Evolutionary conservation across 2,888 invertebrate species (phyloP), one percentile per base, ranked within the genome.

Genomic region (Ecdyonurus torrentis): DNA sequence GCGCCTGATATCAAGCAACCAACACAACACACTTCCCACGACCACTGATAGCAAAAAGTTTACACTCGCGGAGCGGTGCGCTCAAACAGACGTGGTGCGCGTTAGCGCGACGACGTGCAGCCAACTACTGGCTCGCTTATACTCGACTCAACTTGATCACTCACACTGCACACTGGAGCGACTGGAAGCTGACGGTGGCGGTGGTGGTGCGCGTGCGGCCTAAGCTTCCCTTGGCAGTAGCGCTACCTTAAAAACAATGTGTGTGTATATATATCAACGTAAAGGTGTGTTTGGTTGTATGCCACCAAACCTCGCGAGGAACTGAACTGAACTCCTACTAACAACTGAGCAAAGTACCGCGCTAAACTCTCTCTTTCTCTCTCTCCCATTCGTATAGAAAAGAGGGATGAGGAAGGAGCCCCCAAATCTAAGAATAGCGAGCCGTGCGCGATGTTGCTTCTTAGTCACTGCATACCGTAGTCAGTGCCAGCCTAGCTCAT

Each of bases 371-470:
- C 59, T 18, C 22, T n/a, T 22, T 19, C 25, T 19, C 58, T 25
- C 23, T 37, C 23, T 59, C 59, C 25, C 15, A 22, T n/a, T 50
- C n/a, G n/a, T n/a, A n/a, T n/a, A n/a, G n/a, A 53, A 61, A 19
- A 19, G 22, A 52, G 61, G 19, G 61, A 61, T 24, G 50, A 24
- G 24, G 50, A 23, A 52, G 50, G n/a, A 2, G 19, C 37, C 50
- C 62, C 60, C 37, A 37, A 5, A 37, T 5, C 37, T 37, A 37
- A 37, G 37, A 37, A 37, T 37, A 37, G 37, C 5, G 37, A 15
- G 15, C 37, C n/a, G n/a, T n/a, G n/a, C n/a, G n/a, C 37, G 37
- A 37, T 15, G 58, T 58, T 20, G 61, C 65, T 65, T 20, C 59
- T 58, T 58, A 58, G 58, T 58, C 58, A 58, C 58, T 58, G 59